A percentile compares a stretch with the other conserved stretches of the same genome.
Conservation (phyloP, 2,888 invertebrate species). For the Heteropelma amictum region DNA sequence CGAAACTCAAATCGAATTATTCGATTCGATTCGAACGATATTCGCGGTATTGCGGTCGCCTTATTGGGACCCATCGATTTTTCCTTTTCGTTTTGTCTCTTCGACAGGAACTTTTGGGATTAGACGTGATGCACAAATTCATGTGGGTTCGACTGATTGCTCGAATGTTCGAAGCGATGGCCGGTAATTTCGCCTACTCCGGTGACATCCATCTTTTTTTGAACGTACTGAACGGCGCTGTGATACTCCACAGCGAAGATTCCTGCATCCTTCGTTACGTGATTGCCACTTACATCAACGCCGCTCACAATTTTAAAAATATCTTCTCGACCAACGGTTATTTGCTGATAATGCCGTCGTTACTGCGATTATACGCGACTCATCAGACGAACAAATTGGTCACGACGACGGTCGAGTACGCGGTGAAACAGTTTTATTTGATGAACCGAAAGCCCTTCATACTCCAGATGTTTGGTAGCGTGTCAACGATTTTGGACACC, state of each 20-base stretch:
- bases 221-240: constrained; percentile 97
- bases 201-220: constrained; percentile 98
- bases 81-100: background rate
- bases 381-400: constrained; percentile 98
- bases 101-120: constrained; percentile 87
- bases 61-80: no score
- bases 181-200: constrained; percentile 97
- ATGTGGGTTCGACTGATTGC: constrained; percentile 99
- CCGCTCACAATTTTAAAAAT: constrained; percentile 98
- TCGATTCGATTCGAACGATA: no score
- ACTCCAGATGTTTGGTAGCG: constrained; percentile 99
- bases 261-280: constrained; percentile 96
- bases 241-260: constrained; percentile 98
- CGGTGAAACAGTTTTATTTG: constrained; percentile 98
- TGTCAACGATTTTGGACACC: constrained; percentile 96
- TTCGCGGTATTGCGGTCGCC: no score
- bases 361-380: constrained; percentile 97
- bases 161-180: constrained; percentile 98
- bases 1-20: no score
- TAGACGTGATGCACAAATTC: constrained; percentile 98
- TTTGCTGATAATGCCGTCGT: constrained; percentile 97
- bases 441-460: constrained; percentile 99
- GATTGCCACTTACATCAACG: constrained; percentile 98
- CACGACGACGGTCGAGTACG: constrained; percentile 97
- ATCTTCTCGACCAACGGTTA: constrained; percentile 99